A percentile compares a stretch with the other conserved stretches of the same genome.
phyloP scores from a whole-genome alignment of 2,797 vertebrate species.

The Capromys pilorides region DNA sequence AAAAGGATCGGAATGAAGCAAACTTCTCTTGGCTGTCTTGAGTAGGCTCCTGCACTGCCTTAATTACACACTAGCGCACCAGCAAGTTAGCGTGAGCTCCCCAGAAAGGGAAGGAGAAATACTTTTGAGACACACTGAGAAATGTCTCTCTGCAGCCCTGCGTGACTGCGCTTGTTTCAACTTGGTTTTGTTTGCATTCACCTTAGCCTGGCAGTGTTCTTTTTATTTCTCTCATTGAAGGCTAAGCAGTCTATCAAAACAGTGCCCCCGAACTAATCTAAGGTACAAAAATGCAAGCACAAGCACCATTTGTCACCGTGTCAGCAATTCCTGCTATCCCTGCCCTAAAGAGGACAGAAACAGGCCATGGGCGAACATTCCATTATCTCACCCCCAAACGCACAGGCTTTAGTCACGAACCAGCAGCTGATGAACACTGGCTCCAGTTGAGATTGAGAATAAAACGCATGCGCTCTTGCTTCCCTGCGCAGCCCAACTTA shows the following conservation, averaged over 20 bases:
- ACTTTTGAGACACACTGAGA: neutral
- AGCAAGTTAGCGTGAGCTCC: fast-evolving
- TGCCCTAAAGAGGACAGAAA: neutral
- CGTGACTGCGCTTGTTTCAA: neutral
- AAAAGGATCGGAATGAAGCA: neutral
- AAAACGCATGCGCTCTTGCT: neutral
- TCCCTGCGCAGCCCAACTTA: neutral
- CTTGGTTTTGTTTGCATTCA: neutral
- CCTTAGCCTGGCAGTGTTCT: neutral
- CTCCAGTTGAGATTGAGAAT: neutral
- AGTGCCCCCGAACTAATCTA: neutral
- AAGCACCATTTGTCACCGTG: neutral
- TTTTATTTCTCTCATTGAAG: neutral
- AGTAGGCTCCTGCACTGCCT: neutral
- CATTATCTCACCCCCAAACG: neutral
- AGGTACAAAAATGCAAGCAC: constrained; percentile 39
- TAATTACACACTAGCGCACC: neutral
- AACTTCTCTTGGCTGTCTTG: neutral
- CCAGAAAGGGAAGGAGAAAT: neutral
- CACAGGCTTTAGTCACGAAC: neutral
- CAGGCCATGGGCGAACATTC: constrained; percentile 18
- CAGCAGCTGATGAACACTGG: fast-evolving
- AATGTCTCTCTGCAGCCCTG: neutral
- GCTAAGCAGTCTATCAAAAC: neutral
- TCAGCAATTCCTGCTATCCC: neutral